Conservation (phyloP, 1,140 invertebrate species). For the Sinella curviseta region DNA sequence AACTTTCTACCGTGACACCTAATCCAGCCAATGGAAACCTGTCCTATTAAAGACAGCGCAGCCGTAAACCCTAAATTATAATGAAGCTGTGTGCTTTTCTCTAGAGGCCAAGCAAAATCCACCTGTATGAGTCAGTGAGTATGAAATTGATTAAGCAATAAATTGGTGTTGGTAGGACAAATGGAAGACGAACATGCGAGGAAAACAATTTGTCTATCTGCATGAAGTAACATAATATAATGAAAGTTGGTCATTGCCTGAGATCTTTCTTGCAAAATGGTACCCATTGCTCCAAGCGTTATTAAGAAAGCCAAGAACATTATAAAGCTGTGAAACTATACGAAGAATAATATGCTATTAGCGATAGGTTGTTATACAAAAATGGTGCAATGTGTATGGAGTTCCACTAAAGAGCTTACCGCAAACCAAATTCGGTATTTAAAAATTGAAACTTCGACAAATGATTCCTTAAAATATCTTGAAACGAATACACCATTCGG, state of each 20-base stretch:
- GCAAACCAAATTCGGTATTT: background rate
- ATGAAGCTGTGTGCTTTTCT: background rate
- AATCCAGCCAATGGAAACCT: background rate
- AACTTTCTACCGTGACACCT: background rate
- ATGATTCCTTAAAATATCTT: slow-evolving; percentile 1
- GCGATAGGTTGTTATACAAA: too few relatives aligned
- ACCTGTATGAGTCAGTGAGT: background rate
- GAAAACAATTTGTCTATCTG: too few relatives aligned
- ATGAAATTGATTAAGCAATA: too few relatives aligned
- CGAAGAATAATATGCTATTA: background rate
- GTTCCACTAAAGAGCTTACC: background rate
- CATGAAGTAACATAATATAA: too few relatives aligned
- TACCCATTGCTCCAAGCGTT: background rate
- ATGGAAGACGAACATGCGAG: too few relatives aligned
- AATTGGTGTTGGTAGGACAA: too few relatives aligned
- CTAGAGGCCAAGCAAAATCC: background rate
- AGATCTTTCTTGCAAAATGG: background rate
- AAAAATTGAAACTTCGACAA: background rate
- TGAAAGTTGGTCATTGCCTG: too few relatives aligned
- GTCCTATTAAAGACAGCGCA: background rate
- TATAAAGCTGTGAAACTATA: background rate
- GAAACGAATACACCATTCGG: background rate
- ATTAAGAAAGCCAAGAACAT: background rate
- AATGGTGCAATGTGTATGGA: background rate
- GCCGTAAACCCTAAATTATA: background rate